phyloP scores from a whole-genome alignment of 1,140 invertebrate species.

The Brachystomella parvula region DNA sequence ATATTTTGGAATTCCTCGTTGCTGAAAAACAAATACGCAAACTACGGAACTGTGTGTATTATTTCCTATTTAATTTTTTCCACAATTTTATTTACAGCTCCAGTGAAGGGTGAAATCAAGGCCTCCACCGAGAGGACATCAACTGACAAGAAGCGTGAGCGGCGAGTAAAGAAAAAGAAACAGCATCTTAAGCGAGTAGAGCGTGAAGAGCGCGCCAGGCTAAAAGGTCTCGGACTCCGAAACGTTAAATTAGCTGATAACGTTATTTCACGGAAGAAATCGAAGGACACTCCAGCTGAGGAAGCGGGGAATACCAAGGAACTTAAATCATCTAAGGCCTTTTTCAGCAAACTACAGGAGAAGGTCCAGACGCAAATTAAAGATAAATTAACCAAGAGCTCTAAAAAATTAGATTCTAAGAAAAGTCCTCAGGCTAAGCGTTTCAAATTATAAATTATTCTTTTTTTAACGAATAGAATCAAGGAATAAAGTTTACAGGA shows the following conservation, averaged over 20 bases:
- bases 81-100: conserved; percentile 47
- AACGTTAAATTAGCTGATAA: conserved; percentile 55
- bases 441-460: conserved; percentile 2
- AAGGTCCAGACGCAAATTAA: conserved; percentile 47
- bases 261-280: conserved; percentile 53
- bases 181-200: conserved; percentile 53
- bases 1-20: conserved; percentile 34
- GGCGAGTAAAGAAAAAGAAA: conserved; percentile 74
- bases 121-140: conserved; percentile 68
- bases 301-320: conserved; percentile 42
- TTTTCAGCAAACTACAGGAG: conserved; percentile 73
- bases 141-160: conserved; percentile 82
- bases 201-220: conserved; percentile 50
- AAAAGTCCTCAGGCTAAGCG: background rate
- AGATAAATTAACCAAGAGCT: background rate
- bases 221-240: conserved; percentile 45
- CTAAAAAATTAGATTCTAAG: background rate
- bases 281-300: conserved; percentile 44
- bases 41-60: background rate
- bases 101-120: conserved; percentile 66
- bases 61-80: conserved; percentile 2
- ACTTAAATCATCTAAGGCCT: conserved; percentile 68
- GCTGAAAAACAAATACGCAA: conserved; percentile 16
- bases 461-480: too few relatives aligned
- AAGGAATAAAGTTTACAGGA: too few relatives aligned